phyloP scores from a whole-genome alignment of 2,113 vertebrate species.

The Semicossyphus pulcher region DNA sequence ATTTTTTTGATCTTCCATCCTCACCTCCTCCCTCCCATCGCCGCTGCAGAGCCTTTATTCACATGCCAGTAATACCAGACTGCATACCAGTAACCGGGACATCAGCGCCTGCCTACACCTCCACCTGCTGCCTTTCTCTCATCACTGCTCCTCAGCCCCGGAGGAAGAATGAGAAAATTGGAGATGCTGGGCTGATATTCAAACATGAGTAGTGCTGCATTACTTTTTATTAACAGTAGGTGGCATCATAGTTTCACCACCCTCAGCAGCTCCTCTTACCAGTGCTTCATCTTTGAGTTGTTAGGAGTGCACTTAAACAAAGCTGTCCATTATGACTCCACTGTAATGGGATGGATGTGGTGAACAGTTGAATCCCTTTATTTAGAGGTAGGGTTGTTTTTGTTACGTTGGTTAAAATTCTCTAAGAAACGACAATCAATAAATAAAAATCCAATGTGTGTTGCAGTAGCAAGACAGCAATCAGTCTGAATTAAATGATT shows the following conservation, averaged over 20 bases:
- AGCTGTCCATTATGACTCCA: background rate
- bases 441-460: too few relatives aligned
- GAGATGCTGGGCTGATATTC: background rate
- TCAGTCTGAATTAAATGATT: too few relatives aligned
- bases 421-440: too few relatives aligned
- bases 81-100: slow-evolving; percentile 35
- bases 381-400: background rate
- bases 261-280: fast-evolving
- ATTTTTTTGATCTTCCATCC: slow-evolving; percentile 21
- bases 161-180: background rate
- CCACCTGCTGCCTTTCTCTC: slow-evolving; percentile 34
- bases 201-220: background rate
- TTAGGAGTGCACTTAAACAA: too few relatives aligned
- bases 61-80: slow-evolving; percentile 38
- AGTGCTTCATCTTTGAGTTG: background rate
- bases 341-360: background rate
- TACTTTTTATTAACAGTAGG: slow-evolving; percentile 49
- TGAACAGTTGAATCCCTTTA: background rate
- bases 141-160: slow-evolving; percentile 5
- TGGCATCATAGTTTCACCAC: slow-evolving; percentile 29
- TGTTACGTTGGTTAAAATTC: background rate
- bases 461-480: too few relatives aligned
- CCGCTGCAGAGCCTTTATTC: slow-evolving; percentile 28
- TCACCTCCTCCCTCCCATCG: slow-evolving; percentile 14
- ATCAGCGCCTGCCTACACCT: background rate